phyloP scores from a whole-genome alignment of 2,888 invertebrate species.

The Apodemia mormo region DNA sequence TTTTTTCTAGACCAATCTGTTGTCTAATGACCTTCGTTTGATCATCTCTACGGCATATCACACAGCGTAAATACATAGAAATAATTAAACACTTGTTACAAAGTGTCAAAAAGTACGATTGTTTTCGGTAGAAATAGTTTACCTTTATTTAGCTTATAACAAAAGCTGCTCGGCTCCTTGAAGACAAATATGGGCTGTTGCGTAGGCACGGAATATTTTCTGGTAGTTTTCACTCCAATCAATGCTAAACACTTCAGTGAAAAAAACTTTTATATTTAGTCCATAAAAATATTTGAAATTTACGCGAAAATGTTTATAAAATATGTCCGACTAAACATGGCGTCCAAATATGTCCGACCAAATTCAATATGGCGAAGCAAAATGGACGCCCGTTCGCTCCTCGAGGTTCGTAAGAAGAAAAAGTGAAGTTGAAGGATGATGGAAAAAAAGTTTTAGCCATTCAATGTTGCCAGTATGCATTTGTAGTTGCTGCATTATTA shows the following conservation, averaged over 20 bases:
- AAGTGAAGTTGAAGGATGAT: slow-evolving; percentile 33
- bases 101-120: slow-evolving; percentile 76
- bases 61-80: slow-evolving; percentile 67
- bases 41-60: slow-evolving; percentile 43
- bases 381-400: slow-evolving; percentile 73
- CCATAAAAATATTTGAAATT: slow-evolving; percentile 81
- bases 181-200: slow-evolving; percentile 72
- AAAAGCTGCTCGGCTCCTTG: slow-evolving; percentile 76
- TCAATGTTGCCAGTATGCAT: slow-evolving; percentile 38
- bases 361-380: slow-evolving; percentile 83
- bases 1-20: slow-evolving; percentile 49
- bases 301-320: slow-evolving; percentile 86
- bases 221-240: slow-evolving; percentile 60
- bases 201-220: slow-evolving; percentile 70
- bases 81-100: slow-evolving; percentile 75
- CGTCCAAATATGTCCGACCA: slow-evolving; percentile 85
- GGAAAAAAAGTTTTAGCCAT: slow-evolving; percentile 29
- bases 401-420: slow-evolving; percentile 51
- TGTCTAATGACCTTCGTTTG: slow-evolving; percentile 64
- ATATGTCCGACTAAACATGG: slow-evolving; percentile 89
- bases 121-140: slow-evolving; percentile 74
- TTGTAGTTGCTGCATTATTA: not conserved
- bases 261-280: slow-evolving; percentile 76
- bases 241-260: slow-evolving; percentile 69
- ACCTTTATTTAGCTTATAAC: slow-evolving; percentile 80